phyloP scores from a whole-genome alignment of 2,113 vertebrate species.

The Gopherus flavomarginatus region DNA sequence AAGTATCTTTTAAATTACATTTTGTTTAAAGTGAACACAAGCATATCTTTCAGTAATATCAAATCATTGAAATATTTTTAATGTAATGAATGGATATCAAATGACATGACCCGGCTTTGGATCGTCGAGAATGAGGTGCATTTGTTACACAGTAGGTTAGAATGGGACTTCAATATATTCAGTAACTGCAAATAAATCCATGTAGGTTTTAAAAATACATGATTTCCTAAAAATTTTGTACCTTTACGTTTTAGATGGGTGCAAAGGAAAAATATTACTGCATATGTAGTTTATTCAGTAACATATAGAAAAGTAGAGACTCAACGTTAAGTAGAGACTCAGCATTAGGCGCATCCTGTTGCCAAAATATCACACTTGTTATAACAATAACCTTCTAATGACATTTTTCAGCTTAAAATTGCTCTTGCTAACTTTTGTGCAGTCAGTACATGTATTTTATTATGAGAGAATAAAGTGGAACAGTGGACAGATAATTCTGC shows the following conservation, averaged over 20 bases:
- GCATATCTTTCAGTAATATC: neutral
- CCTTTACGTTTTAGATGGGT: neutral
- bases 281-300: neutral
- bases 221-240: neutral
- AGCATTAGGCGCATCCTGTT: neutral
- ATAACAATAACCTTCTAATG: neutral
- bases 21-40: too few species aligned
- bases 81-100: neutral
- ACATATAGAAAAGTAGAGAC: neutral
- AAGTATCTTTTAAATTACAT: too few species aligned
- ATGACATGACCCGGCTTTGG: neutral
- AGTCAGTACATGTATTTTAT: neutral
- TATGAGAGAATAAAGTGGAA: neutral
- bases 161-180: neutral
- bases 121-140: neutral
- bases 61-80: neutral
- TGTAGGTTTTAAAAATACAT: neutral
- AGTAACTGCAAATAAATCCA: neutral
- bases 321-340: neutral
- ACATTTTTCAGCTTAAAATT: neutral
- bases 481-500: neutral
- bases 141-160: neutral
- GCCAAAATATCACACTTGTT: neutral
- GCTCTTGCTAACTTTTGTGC: neutral
- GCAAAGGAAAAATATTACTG: neutral